These are phyloP conservation scores for Danio kyathit DNA, from an alignment of 2,797 vertebrate species.

Conservation along the genomic window DNA sequence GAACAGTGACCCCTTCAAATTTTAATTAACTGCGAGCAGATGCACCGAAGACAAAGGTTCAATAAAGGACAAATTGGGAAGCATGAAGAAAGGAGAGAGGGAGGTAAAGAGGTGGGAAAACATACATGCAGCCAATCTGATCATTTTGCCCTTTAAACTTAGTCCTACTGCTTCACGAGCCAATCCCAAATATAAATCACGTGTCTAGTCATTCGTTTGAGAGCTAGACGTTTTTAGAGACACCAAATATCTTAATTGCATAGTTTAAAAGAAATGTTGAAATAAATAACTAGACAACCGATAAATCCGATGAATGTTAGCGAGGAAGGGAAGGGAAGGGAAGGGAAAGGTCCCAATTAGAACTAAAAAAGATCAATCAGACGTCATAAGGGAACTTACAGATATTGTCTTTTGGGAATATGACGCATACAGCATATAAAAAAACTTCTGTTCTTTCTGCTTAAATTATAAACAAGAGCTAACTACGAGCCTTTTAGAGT, in stretches of 20 bases:
- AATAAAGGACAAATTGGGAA: conserved; percentile 55
- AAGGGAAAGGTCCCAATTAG: not conserved
- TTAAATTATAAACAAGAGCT: too few species aligned
- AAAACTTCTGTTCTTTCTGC: too few species aligned
- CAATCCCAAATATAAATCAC: conserved; percentile 26
- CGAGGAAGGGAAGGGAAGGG: not conserved
- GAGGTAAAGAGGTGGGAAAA: conserved; percentile 58
- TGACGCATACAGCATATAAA: too few species aligned
- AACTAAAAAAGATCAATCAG: not conserved
- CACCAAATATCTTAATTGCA: not conserved
- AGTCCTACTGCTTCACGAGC: conserved; percentile 15
- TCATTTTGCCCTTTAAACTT: conserved; percentile 55
- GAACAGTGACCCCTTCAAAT: conserved; percentile 66
- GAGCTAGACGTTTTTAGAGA: not conserved
- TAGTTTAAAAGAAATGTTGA: not conserved
- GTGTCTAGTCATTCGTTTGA: conserved; percentile 6
- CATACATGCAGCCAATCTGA: conserved; percentile 44
- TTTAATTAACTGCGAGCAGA: conserved; percentile 70
- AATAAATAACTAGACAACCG: conserved; percentile 6
- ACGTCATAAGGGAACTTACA: not conserved
- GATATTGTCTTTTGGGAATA: not conserved
- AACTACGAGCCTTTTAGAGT: too few species aligned
- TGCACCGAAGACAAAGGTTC: conserved; percentile 62
- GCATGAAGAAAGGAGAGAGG: conserved; percentile 53
- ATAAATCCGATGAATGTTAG: conserved; percentile 4